phyloP scores from a whole-genome alignment of 2,888 invertebrate genomes.

The Prosopocoilus inquinatus region DNA sequence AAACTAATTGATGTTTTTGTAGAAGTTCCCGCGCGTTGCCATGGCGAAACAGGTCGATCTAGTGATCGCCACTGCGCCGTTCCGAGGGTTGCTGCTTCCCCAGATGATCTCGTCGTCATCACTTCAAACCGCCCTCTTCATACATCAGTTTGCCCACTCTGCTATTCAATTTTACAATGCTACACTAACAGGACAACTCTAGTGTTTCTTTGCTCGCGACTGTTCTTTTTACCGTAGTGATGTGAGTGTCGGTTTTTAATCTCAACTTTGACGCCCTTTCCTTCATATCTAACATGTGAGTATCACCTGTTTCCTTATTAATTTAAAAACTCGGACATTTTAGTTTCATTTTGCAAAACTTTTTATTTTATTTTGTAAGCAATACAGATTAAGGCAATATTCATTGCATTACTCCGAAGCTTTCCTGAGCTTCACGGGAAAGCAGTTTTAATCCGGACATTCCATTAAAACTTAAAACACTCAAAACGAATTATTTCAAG shows the following conservation, averaged over 20 bases:
- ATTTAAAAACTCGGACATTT: too few species aligned
- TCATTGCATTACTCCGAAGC: too few species aligned
- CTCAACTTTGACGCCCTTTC: conserved; percentile 7
- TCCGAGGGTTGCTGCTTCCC: conserved; percentile 31
- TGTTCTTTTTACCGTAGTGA: conserved; percentile 4
- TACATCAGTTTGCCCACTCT: conserved; percentile 24
- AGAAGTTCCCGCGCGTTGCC: conserved; percentile 46
- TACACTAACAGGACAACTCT: conserved; percentile 15
- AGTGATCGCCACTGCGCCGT: conserved; percentile 39
- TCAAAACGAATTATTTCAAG: too few species aligned
- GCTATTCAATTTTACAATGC: conserved; percentile 22
- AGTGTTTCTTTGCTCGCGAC: conserved; percentile 4
- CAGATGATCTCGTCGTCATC: conserved; percentile 25
- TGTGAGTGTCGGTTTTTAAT: conserved; percentile 16
- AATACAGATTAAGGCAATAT: too few species aligned
- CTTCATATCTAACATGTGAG: conserved; percentile 19
- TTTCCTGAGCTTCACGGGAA: too few species aligned
- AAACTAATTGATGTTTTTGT: conserved; percentile 37
- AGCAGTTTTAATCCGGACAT: too few species aligned
- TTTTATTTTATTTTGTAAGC: too few species aligned
- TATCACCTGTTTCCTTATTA: conserved; percentile 2
- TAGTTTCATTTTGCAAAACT: too few species aligned
- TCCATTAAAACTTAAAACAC: too few species aligned
- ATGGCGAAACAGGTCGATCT: conserved; percentile 47
- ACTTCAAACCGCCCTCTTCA: conserved; percentile 19